phyloP scores from a whole-genome alignment of 1,140 invertebrate species.

The Tenebrio molitor region DNA sequence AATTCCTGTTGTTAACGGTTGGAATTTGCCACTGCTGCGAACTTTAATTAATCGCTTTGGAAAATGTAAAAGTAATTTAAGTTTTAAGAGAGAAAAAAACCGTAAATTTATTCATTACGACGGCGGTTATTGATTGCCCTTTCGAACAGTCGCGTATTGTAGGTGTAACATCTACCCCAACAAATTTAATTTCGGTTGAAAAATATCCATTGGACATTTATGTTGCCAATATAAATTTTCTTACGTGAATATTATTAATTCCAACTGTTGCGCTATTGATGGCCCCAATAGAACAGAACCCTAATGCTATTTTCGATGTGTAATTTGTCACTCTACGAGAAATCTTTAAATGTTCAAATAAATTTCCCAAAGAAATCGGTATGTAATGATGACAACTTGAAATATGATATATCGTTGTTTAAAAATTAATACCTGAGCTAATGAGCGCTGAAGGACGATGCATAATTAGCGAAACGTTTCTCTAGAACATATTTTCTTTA shows the following conservation, averaged over 20 bases:
- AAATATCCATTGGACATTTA: no score
- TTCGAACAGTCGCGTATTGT: no score
- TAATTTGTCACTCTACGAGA: slow-evolving; percentile 24
- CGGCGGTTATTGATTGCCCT: no score
- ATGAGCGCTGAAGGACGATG: no score
- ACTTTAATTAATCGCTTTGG: not conserved
- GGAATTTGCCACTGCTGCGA: not conserved
- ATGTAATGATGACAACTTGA: slow-evolving; percentile 31
- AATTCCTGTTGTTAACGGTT: not conserved
- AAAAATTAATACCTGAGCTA: not conserved
- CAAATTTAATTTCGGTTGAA: no score
- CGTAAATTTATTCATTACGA: no score
- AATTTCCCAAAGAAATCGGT: slow-evolving; percentile 15
- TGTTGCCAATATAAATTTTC: no score
- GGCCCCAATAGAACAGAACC: slow-evolving; percentile 2
- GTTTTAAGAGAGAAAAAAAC: not conserved
- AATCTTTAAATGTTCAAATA: slow-evolving; percentile 1
- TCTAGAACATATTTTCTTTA: no score
- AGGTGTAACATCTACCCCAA: no score
- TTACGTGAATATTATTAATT: slow-evolving; percentile 12
- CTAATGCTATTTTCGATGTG: slow-evolving; percentile 19
- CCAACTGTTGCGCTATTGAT: slow-evolving; percentile 1
- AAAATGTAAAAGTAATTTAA: not conserved
- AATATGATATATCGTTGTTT: not conserved
- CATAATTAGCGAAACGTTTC: no score